These are phyloP conservation scores for Sycophila texana DNA, from an alignment of 2,888 invertebrate genomes.

Conservation along the genomic window DNA sequence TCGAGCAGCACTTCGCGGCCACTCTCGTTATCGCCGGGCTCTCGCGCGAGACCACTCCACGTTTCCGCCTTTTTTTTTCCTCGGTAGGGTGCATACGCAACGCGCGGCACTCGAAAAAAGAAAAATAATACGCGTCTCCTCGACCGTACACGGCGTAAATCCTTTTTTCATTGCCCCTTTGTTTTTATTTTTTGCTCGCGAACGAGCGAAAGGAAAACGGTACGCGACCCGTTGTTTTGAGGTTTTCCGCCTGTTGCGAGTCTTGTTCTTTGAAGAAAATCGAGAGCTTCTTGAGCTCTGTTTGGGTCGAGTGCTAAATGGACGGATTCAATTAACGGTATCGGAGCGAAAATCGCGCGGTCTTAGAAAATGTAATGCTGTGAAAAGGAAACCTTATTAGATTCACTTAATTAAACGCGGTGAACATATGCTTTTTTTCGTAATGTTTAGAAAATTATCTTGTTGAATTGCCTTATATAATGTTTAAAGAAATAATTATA, in stretches of 20 bases:
- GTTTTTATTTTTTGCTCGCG: neutral
- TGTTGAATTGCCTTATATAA: slow-evolving; percentile 3
- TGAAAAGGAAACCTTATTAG: slow-evolving; percentile 31
- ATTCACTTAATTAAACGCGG: slow-evolving; percentile 38
- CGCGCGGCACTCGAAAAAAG: too few relatives aligned
- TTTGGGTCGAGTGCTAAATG: slow-evolving; percentile 9
- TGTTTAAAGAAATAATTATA: slow-evolving; percentile 6
- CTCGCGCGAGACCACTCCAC: neutral
- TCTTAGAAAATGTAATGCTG: slow-evolving; percentile 11
- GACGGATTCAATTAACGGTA: slow-evolving; percentile 7
- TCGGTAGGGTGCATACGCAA: too few relatives aligned
- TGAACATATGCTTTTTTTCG: slow-evolving; percentile 35
- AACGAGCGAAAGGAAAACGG: neutral
- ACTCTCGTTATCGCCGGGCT: slow-evolving; percentile 6
- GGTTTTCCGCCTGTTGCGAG: too few relatives aligned
- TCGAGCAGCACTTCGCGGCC: neutral
- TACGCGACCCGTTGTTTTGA: too few relatives aligned
- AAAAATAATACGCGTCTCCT: too few relatives aligned
- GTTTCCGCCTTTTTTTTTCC: too few relatives aligned
- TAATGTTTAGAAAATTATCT: slow-evolving; percentile 31
- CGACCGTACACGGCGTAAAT: too few relatives aligned
- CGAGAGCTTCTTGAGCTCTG: too few relatives aligned
- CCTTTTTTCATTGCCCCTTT: too few relatives aligned
- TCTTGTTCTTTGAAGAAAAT: neutral
- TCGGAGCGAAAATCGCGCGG: slow-evolving; percentile 35